Evolutionary conservation across 2,888 invertebrate genomes (phyloP).

Genomic region (Lasioglossum leucozonium): DNA sequence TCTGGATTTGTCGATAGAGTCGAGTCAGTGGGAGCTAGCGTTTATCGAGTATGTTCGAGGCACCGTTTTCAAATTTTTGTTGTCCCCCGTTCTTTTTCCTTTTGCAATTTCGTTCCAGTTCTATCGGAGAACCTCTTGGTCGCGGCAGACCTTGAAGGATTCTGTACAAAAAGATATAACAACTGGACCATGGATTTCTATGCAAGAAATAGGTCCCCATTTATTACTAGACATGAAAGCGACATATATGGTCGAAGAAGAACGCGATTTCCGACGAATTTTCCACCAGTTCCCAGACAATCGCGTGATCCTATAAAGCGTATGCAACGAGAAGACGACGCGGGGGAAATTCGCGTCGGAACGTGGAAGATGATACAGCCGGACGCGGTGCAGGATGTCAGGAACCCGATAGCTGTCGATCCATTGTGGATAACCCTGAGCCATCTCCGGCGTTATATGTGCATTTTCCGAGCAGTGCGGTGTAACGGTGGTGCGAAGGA

Average conservation of each 20-base stretch:
- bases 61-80: neutral
- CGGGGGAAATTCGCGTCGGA: neutral
- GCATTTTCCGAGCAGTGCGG: neutral
- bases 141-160: too few relatives aligned
- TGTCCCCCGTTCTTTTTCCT: neutral
- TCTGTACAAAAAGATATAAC: too few relatives aligned
- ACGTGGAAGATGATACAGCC: neutral
- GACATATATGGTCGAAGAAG: too few relatives aligned
- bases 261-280: too few relatives aligned
- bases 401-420: neutral
- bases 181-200: neutral
- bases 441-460: neutral
- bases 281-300: too few relatives aligned
- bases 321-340: neutral
- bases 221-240: neutral
- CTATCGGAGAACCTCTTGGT: neutral
- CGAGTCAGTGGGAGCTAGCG: neutral
- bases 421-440: neutral
- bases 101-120: neutral
- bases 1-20: neutral
- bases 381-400: neutral
- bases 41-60: neutral
- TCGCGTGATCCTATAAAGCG: too few relatives aligned
- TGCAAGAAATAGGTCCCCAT: neutral
- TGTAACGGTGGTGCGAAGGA: neutral